Evolutionary conservation across 2,888 invertebrate genomes (phyloP).

Genomic region (Zaprionus obscuricornis): DNA sequence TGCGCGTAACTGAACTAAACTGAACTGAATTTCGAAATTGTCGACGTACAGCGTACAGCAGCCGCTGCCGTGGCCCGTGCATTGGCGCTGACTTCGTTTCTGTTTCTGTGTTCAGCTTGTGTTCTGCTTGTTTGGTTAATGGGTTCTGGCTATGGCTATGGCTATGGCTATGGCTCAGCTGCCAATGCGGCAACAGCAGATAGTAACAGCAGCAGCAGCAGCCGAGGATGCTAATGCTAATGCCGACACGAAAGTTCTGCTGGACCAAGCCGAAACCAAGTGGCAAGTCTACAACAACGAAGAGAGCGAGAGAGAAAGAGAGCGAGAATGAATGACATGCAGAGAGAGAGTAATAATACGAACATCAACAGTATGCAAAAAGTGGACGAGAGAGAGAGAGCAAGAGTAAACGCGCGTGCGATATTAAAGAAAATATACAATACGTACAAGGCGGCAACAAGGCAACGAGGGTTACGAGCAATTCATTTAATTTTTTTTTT

Average conservation of each 20-base stretch:
- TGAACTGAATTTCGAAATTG: constrained; percentile 24
- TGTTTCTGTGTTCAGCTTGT: constrained; percentile 32
- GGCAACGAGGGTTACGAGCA: constrained; percentile 14
- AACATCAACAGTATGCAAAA: background rate
- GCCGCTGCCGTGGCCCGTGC: constrained; percentile 55
- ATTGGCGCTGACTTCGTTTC: constrained; percentile 59
- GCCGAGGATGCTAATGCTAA: constrained; percentile 46
- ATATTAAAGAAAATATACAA: constrained; percentile 34
- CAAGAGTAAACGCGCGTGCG: constrained; percentile 39
- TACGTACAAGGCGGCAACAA: too few relatives aligned
- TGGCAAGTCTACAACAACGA: constrained; percentile 47
- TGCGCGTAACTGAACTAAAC: constrained; percentile 74
- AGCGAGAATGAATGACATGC: background rate
- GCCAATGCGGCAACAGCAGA: constrained; percentile 8
- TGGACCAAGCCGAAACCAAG: constrained; percentile 48
- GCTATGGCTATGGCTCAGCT: constrained; percentile 26
- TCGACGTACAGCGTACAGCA: constrained; percentile 27
- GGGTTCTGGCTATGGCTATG: constrained; percentile 21
- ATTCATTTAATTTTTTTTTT: constrained; percentile 14
- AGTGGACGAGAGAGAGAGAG: background rate
- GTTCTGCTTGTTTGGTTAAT: constrained; percentile 22
- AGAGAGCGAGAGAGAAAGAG: constrained; percentile 4
- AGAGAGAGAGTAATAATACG: background rate
- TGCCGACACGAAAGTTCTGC: constrained; percentile 25
- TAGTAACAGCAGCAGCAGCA: constrained; percentile 14